phyloP scores from a whole-genome alignment of 2,113 vertebrate genomes.

The Thalassarche chlororhynchos region DNA sequence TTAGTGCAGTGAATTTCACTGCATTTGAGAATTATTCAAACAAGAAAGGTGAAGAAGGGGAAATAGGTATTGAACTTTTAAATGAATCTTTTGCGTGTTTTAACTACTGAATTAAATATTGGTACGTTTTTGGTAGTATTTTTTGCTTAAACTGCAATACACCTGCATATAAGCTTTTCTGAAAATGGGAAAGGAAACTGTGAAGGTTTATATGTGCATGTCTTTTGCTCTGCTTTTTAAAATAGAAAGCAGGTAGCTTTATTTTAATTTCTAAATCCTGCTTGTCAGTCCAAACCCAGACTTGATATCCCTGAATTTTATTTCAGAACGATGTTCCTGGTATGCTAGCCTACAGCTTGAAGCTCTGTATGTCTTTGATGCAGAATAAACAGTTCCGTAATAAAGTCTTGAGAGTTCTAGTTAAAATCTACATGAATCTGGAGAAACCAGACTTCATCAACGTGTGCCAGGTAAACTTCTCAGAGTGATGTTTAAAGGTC shows the following conservation, averaged over 20 bases:
- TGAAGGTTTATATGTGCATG: background rate
- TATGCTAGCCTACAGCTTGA: conserved; percentile 97
- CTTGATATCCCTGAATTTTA: background rate
- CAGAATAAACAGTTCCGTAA: conserved; percentile 99
- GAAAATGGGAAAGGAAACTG: background rate
- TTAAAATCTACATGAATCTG: conserved; percentile 99
- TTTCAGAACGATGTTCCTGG: conserved; percentile 94
- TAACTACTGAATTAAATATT: background rate
- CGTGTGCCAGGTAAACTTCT: conserved; percentile 91
- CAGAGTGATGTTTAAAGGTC: background rate
- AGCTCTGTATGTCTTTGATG: conserved; percentile 99
- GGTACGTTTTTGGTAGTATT: background rate
- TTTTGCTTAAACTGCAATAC: background rate
- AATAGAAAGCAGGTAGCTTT: background rate
- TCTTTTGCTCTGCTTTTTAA: background rate
- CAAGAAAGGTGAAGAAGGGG: background rate
- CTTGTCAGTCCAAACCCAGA: background rate
- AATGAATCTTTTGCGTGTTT: background rate
- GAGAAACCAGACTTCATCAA: conserved; percentile 99
- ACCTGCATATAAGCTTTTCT: background rate
- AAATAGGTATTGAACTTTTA: background rate
- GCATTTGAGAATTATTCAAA: background rate
- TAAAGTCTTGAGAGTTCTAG: conserved; percentile 92
- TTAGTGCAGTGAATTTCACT: background rate
- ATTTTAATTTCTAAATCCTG: background rate